A percentile compares a stretch with the other conserved stretches of the same genome.
Evolutionary conservation across 37 sponge, comb jelly and placozoan species (phyloP).

Genomic region (Spongia lamella): DNA sequence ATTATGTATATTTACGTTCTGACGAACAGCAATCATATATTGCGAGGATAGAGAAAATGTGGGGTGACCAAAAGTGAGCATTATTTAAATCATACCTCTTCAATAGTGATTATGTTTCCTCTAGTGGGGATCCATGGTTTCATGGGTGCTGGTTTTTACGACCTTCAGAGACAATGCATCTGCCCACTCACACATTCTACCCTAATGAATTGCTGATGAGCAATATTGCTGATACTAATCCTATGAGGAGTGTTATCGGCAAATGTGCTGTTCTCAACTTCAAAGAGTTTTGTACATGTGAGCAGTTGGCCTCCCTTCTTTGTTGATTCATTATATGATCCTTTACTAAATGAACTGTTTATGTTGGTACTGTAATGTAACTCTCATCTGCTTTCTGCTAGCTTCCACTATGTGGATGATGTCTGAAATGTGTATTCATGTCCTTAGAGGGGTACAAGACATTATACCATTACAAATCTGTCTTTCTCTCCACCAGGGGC

Average conservation of each 20-base stretch:
- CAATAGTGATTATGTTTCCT: not conserved
- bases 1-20: slow-evolving; percentile 88
- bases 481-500: no score
- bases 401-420: no score
- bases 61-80: slow-evolving; percentile 86
- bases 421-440: no score
- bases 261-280: slow-evolving; percentile 67
- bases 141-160: slow-evolving; percentile 93
- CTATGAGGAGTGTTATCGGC: slow-evolving; percentile 84
- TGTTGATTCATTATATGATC: no score
- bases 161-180: slow-evolving; percentile 69
- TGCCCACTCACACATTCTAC: slow-evolving; percentile 82
- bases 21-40: slow-evolving; percentile 84
- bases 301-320: not conserved
- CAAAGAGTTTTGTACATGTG: slow-evolving; percentile 74
- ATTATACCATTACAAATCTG: no score
- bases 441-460: no score
- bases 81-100: no score
- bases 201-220: slow-evolving; percentile 82
- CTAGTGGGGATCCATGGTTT: slow-evolving; percentile 85
- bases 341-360: no score
- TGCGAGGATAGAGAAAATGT: slow-evolving; percentile 88
- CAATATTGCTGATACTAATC: slow-evolving; percentile 90
- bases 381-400: no score
- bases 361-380: no score